These are phyloP conservation scores for Cynaeus angustus DNA, from an alignment of 2,888 invertebrate species.

Conservation along the genomic window DNA sequence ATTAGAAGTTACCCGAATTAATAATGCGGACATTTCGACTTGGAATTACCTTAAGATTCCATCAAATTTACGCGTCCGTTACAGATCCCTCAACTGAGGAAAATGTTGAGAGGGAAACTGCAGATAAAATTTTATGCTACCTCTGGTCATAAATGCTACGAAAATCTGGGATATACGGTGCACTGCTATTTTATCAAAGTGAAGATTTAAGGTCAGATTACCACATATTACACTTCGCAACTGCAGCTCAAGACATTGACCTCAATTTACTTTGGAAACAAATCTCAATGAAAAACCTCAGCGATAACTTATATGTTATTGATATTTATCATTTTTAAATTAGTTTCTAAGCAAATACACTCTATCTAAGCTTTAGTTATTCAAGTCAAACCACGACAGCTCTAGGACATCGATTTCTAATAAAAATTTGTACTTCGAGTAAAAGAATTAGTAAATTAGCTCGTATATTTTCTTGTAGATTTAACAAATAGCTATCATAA, in stretches of 20 bases:
- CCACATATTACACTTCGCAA: background rate
- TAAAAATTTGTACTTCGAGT: too few species aligned
- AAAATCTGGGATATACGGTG: background rate
- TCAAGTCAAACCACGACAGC: too few species aligned
- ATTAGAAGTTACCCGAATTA: slow-evolving; percentile 10
- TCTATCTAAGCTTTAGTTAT: too few species aligned
- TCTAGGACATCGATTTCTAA: too few species aligned
- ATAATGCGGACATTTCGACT: slow-evolving; percentile 4
- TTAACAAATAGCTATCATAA: too few species aligned
- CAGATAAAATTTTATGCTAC: background rate
- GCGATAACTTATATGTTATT: too few species aligned
- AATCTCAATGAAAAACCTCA: too few species aligned
- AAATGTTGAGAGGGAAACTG: slow-evolving; percentile 3
- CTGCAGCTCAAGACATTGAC: background rate
- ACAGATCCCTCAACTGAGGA: background rate
- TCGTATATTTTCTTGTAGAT: too few species aligned
- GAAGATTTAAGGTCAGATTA: background rate
- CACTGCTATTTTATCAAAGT: slow-evolving; percentile 1
- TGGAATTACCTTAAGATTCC: background rate
- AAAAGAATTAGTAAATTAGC: too few species aligned
- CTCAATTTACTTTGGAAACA: too few species aligned
- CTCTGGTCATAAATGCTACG: background rate
- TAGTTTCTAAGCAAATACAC: too few species aligned
- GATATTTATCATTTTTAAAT: too few species aligned
- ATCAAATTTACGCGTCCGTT: slow-evolving; percentile 9